These are phyloP conservation scores for Ochropleura leucogaster DNA, from an alignment of 2,888 invertebrate species.

Conservation along the genomic window DNA sequence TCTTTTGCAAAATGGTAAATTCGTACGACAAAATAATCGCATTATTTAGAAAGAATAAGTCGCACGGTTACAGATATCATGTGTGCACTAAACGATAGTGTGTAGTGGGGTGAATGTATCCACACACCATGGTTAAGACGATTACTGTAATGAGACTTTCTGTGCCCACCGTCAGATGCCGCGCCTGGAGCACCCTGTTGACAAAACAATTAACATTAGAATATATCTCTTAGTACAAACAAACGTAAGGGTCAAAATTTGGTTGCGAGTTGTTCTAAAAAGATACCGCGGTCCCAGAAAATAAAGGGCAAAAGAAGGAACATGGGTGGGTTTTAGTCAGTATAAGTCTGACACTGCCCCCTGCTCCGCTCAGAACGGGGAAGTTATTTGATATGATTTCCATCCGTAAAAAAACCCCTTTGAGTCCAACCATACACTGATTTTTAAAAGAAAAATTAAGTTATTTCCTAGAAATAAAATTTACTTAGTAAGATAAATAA, in stretches of 20 bases:
- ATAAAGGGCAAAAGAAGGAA: neutral
- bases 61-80: constrained; percentile 33
- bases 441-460: too few species aligned
- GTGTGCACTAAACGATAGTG: constrained; percentile 70
- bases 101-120: constrained; percentile 76
- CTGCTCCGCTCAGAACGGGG: too few species aligned
- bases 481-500: too few species aligned
- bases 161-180: constrained; percentile 92
- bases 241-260: neutral
- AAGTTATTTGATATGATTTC: too few species aligned
- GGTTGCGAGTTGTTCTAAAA: too few species aligned
- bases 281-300: too few species aligned
- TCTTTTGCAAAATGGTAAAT: neutral
- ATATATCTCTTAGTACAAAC: neutral
- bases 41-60: constrained; percentile 21
- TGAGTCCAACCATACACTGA: too few species aligned
- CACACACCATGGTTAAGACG: constrained; percentile 93
- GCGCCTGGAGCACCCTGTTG: constrained; percentile 85
- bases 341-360: too few species aligned
- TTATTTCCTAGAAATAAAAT: too few species aligned
- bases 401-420: too few species aligned
- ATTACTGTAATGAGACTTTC: constrained; percentile 94
- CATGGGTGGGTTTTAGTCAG: too few species aligned
- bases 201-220: constrained; percentile 66
- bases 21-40: constrained; percentile 13